phyloP scores from a whole-genome alignment of 1,140 invertebrate genomes.

The Ceratitis capitata region DNA sequence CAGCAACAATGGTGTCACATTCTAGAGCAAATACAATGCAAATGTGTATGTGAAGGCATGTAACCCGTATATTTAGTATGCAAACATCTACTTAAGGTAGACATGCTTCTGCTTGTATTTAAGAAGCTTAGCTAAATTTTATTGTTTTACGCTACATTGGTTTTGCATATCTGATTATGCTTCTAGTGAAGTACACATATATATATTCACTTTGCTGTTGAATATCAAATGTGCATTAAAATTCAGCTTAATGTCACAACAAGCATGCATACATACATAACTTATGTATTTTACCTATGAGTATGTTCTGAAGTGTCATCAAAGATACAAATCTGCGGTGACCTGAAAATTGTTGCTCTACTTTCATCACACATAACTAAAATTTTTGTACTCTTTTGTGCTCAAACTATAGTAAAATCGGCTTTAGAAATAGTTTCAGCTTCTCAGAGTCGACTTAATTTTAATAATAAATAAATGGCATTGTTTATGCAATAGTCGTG shows the following conservation, averaged over 20 bases:
- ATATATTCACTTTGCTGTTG: not conserved
- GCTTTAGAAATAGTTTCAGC: not conserved
- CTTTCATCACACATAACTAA: not conserved
- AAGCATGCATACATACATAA: not conserved
- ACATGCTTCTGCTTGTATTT: not conserved
- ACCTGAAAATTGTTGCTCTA: not conserved
- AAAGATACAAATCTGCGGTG: conserved; percentile 3
- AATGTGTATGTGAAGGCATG: not conserved
- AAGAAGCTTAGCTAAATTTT: conserved; percentile 3
- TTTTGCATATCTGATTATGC: not conserved
- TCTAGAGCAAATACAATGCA: not conserved
- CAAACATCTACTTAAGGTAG: not conserved
- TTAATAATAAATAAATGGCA: not conserved
- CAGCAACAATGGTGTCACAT: conserved; percentile 8
- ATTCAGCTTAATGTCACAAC: not conserved
- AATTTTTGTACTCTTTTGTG: not conserved
- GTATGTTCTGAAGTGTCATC: not conserved
- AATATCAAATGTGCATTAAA: not conserved
- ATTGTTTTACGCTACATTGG: not conserved
- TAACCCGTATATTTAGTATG: not conserved
- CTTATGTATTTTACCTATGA: not conserved
- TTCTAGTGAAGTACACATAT: no score
- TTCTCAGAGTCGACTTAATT: not conserved
- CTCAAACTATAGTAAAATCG: not conserved
- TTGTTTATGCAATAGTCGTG: not conserved